phyloP scores from a whole-genome alignment of 2,888 invertebrate species.

The Acrobasis consociella region DNA sequence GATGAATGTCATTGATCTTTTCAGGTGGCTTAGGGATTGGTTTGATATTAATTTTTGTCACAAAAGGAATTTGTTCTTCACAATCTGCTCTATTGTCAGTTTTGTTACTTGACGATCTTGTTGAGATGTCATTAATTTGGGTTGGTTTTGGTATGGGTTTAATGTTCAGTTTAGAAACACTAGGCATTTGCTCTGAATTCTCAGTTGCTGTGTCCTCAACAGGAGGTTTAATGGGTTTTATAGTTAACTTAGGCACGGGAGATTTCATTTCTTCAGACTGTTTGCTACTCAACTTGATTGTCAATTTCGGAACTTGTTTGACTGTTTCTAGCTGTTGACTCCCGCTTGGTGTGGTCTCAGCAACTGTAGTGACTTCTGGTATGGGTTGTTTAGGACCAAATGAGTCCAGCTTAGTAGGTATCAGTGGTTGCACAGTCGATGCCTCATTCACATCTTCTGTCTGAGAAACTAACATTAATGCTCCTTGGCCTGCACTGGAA shows the following conservation, averaged over 20 bases:
- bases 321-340: conserved; percentile 46
- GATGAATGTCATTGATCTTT: conserved; percentile 71
- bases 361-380: conserved; percentile 31
- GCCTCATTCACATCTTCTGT: conserved; percentile 3
- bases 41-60: conserved; percentile 77
- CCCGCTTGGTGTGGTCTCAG: conserved; percentile 36
- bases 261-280: conserved; percentile 65
- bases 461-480: conserved; percentile 7
- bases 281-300: conserved; percentile 72
- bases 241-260: conserved; percentile 70
- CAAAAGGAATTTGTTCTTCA: conserved; percentile 59
- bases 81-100: conserved; percentile 35
- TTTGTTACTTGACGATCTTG: conserved; percentile 42
- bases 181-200: conserved; percentile 53
- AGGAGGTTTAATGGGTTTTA: conserved; percentile 61
- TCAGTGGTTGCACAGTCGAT: conserved; percentile 28
- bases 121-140: conserved; percentile 47
- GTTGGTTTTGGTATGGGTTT: conserved; percentile 70
- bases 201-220: conserved; percentile 36
- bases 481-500: conserved; percentile 6
- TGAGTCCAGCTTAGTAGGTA: conserved; percentile 31
- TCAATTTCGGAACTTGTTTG: conserved; percentile 77
- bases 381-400: conserved; percentile 33
- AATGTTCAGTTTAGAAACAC: conserved; percentile 63
- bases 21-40: conserved; percentile 74